Evolutionary conservation across 2,113 vertebrate genomes (phyloP).

Genomic region (Rhadina sibilatrix): DNA sequence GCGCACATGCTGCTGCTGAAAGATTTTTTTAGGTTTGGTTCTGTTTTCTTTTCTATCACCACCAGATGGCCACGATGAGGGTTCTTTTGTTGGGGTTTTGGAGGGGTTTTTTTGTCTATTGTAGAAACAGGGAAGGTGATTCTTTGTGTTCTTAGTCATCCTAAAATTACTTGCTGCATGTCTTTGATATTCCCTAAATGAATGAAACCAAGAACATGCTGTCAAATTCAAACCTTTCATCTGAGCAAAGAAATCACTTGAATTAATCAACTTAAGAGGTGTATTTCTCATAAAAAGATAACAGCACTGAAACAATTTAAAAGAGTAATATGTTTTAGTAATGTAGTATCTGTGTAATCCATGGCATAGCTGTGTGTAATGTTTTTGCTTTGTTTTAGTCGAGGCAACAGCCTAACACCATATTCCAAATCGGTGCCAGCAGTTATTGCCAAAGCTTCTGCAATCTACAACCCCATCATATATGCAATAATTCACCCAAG

Average conservation of each 20-base stretch:
- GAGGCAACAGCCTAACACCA: slow-evolving; percentile 55
- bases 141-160: background rate
- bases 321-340: background rate
- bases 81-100: background rate
- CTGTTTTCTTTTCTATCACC: background rate
- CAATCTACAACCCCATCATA: slow-evolving; percentile 75
- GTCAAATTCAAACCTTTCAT: background rate
- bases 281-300: background rate
- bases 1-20: background rate
- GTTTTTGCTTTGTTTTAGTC: slow-evolving; percentile 58
- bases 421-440: slow-evolving; percentile 75
- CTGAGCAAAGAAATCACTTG: background rate
- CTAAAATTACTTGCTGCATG: background rate
- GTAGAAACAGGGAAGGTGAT: background rate
- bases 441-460: slow-evolving; percentile 74
- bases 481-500: slow-evolving; percentile 75
- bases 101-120: background rate
- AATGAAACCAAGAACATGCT: background rate
- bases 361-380: background rate
- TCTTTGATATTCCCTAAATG: background rate
- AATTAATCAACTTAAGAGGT: background rate
- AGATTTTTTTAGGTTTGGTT: background rate
- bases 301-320: background rate
- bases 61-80: background rate
- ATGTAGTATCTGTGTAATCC: background rate